A percentile compares a stretch with the other conserved stretches of the same genome.
phyloP scores from a whole-genome alignment of 2,113 vertebrate species.

The Caloenas nicobarica region DNA sequence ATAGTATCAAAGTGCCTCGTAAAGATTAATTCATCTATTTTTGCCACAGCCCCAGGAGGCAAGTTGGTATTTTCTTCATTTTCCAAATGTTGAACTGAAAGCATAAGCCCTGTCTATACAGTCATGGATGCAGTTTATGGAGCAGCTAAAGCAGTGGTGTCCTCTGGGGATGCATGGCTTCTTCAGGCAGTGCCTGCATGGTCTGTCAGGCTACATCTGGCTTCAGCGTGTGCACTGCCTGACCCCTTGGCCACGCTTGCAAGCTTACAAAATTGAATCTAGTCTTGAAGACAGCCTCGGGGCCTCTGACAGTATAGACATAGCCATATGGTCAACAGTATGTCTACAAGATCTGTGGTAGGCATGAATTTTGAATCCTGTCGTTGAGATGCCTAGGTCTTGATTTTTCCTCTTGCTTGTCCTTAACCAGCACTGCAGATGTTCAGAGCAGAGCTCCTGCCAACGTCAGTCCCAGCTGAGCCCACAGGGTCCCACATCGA shows the following conservation, averaged over 20 bases:
- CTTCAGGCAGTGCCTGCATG: neutral
- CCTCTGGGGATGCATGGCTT: neutral
- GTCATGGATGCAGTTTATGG: neutral
- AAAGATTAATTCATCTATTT: slow-evolving; percentile 67
- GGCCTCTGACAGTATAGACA: slow-evolving; percentile 5
- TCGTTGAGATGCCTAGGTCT: neutral
- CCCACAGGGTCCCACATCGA: neutral
- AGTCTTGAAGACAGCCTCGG: neutral
- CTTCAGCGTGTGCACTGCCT: slow-evolving; percentile 17
- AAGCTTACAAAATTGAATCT: slow-evolving; percentile 27
- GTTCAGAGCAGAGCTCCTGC: neutral
- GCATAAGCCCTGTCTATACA: slow-evolving; percentile 3
- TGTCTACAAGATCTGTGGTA: neutral
- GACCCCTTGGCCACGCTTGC: slow-evolving; percentile 2
- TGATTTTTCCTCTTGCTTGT: neutral
- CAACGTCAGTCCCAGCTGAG: neutral
- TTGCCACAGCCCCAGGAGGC: slow-evolving; percentile 39
- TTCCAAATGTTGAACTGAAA: slow-evolving; percentile 21
- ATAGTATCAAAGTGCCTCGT: slow-evolving; percentile 50
- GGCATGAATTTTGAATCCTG: slow-evolving; percentile 4
- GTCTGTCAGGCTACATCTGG: neutral
- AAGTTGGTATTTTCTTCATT: slow-evolving; percentile 45
- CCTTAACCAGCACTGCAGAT: neutral
- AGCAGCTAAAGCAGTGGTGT: neutral
- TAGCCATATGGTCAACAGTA: slow-evolving; percentile 9